phyloP scores from a whole-genome alignment of 2,113 vertebrate genomes.

The Chitala chitala region DNA sequence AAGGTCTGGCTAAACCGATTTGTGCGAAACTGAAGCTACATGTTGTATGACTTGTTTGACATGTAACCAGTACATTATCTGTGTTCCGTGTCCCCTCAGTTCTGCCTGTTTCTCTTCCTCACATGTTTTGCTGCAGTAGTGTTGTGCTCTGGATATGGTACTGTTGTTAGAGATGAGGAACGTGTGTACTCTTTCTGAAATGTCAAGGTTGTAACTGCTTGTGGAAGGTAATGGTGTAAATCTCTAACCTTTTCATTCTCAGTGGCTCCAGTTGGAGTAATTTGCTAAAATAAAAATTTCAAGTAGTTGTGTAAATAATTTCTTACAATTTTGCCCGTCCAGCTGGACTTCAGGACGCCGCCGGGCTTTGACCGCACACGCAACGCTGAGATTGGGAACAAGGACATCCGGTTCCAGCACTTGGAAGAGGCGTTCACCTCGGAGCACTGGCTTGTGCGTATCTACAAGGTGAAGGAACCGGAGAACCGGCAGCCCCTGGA shows the following conservation, averaged over 20 bases:
- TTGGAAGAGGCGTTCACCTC: constrained; percentile 96
- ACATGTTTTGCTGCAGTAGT: too few species aligned
- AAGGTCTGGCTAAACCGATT: too few species aligned
- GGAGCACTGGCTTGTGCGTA: constrained; percentile 96
- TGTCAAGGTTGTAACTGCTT: too few species aligned
- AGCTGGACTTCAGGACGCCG: constrained; percentile 95
- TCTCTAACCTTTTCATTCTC: background rate
- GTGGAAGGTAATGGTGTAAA: background rate
- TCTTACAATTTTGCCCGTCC: background rate
- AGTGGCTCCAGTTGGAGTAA: background rate
- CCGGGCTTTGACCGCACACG: constrained; percentile 93
- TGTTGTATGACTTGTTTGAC: too few species aligned
- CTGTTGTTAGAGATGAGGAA: too few species aligned
- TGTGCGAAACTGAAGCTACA: too few species aligned
- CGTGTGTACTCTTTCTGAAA: too few species aligned
- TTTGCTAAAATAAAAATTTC: too few species aligned
- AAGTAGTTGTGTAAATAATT: background rate
- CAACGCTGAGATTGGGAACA: constrained; percentile 97
- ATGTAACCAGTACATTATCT: too few species aligned
- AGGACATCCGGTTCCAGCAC: constrained; percentile 93
- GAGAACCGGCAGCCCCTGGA: constrained; percentile 85
- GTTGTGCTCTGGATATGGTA: too few species aligned
- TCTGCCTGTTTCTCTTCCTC: too few species aligned
- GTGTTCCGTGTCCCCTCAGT: too few species aligned
- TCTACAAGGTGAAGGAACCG: constrained; percentile 93